phyloP scores from a whole-genome alignment of 2,113 vertebrate species.

The Archocentrus centrarchus region DNA sequence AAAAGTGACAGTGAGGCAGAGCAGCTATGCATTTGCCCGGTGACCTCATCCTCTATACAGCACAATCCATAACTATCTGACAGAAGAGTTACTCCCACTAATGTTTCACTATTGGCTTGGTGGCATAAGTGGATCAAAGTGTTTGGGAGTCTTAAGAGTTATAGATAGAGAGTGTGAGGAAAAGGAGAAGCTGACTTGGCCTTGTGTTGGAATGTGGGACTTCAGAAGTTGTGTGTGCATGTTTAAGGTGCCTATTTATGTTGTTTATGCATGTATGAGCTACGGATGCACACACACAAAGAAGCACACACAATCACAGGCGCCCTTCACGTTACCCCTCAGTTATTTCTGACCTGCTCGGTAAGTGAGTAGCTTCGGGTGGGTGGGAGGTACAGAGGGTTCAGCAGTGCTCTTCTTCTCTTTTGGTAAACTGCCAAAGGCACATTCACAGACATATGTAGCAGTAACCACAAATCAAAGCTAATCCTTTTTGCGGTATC shows the following conservation, averaged over 20 bases:
- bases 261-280: constrained; percentile 53
- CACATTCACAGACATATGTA: background rate
- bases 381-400: constrained; percentile 25
- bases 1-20: constrained; percentile 70
- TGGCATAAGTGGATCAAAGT: constrained; percentile 56
- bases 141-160: constrained; percentile 47
- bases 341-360: constrained; percentile 61
- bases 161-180: constrained; percentile 49
- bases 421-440: constrained; percentile 9
- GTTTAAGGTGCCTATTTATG: constrained; percentile 54
- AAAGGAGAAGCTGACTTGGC: constrained; percentile 49
- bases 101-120: constrained; percentile 36
- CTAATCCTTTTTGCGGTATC: constrained; percentile 3
- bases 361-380: constrained; percentile 19
- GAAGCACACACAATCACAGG: constrained; percentile 40
- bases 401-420: constrained; percentile 23
- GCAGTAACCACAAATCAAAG: constrained; percentile 14
- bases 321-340: constrained; percentile 36
- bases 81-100: constrained; percentile 29
- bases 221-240: constrained; percentile 42
- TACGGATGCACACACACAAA: background rate
- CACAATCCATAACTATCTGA: constrained; percentile 60
- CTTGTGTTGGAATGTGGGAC: constrained; percentile 57
- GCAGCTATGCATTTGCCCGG: constrained; percentile 54
- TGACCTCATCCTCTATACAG: constrained; percentile 73